Base-by-base conservation (phyloP, 2,797 vertebrate species). In the Miichthys miiuy region DNA sequence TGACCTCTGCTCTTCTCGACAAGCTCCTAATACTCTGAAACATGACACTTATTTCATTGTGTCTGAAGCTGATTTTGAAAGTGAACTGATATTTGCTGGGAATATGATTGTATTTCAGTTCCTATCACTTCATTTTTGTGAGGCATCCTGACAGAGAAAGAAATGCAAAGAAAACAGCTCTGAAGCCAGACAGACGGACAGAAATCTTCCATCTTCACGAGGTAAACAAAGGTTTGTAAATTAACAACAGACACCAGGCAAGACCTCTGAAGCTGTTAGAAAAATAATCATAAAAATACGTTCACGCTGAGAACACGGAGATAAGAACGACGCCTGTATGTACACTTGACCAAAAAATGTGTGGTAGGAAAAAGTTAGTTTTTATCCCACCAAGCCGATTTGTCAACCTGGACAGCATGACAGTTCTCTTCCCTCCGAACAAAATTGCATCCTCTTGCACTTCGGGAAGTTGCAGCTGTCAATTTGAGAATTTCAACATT, bases 401-500 rank as follows among this genome's bases (percentile, higher is more conserved):
- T 8, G 27, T 64, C 64, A 48, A 9, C 21, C 21, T 0, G n/a
- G 10, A 57, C 17, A 67, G 3, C 34, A 47, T 38, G 65, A 69
- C 64, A 65, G 21, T 25, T 61, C 27, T 25, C 18, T 48, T 20
- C 51, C 55, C 14, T 7, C 55, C 1, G 2, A 55, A 42, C 56
- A 42, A 70, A 77, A 77, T 10, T 58, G 61, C 54, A 54, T 60
- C 55, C 5, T 68, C 41, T 52, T 75, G 58, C 81, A 75, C 55
- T 62, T 64, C 5, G 30, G 47, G 51, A 71, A 68, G 73, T 50
- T 68, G 57, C 75, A 38, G 52, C 78, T 38, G 42, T 69, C 63
- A 51, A 4, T 64, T 54, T 25, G 42, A 57, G 7, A 20, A 27
- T 66, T 60, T 69, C n/a, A 51, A 48, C 66, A 63, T 9, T 64